Percentiles rank a stretch among this genome's conserved stretches.
Evolutionary conservation across 2,888 invertebrate genomes (phyloP).

Genomic region (Trilocha varians): DNA sequence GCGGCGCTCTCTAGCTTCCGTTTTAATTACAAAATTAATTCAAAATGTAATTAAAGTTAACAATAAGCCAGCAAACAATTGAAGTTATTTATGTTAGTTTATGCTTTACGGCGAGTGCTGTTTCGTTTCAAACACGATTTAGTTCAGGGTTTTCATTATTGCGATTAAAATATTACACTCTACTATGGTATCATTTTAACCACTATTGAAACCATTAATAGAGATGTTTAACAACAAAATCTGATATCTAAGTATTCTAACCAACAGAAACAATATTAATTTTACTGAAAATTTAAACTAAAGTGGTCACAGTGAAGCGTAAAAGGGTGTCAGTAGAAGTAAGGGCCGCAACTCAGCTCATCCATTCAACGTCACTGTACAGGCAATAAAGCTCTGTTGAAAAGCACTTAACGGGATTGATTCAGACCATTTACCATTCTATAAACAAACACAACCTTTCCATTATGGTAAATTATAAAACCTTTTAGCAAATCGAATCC

Average conservation of each 20-base stretch:
- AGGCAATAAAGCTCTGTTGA: constrained; percentile 69
- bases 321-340: constrained; percentile 17
- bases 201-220: too few relatives aligned
- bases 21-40: constrained; percentile 76
- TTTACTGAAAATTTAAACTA: background rate
- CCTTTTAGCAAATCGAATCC: constrained; percentile 57
- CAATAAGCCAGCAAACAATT: constrained; percentile 75
- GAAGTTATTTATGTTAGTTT: constrained; percentile 75
- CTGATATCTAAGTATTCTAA: background rate
- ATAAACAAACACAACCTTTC: constrained; percentile 70
- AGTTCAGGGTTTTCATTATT: constrained; percentile 24
- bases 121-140: constrained; percentile 46
- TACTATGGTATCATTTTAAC: background rate
- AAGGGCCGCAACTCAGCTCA: constrained; percentile 23
- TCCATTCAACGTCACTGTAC: constrained; percentile 50
- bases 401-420: constrained; percentile 72
- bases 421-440: constrained; percentile 71
- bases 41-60: constrained; percentile 76
- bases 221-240: background rate
- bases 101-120: constrained; percentile 61
- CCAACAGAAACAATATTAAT: background rate
- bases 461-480: constrained; percentile 70
- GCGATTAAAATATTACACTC: constrained; percentile 8
- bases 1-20: constrained; percentile 74
- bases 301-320: constrained; percentile 8